Base-by-base conservation (phyloP, 2,113 vertebrate genomes). In the Clinocottus analis region DNA sequence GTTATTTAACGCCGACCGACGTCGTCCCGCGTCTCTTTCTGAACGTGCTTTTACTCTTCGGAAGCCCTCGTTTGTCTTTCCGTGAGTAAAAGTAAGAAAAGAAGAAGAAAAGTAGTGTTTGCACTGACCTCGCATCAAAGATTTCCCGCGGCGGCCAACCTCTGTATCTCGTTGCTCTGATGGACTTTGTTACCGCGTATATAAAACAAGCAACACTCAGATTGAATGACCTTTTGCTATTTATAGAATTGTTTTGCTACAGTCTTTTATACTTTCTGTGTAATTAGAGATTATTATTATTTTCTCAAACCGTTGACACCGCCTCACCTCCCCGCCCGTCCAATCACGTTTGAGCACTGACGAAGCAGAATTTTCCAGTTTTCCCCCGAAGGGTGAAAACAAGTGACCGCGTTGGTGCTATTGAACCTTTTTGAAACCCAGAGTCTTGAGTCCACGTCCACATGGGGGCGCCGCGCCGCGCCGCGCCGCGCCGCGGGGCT, bases 221-320 rank as follows among this genome's bases (percentile, higher is more conserved):
- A 72, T 76, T 77, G 62, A 66, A 63, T 75, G n/a, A 79, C 64
- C 55, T 65, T n/a, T 77, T 84, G 23, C 70, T 91, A 90, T 89
- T 85, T 89, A 89, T 82, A 79, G 37, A 61, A 45, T 31, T 80
- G 71, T 82, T 66, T 70, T 56, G 19, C 33, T 78, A 62, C 25
- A 37, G 58, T 70, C 76, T 86, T 82, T 80, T 84, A 33, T 77
- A 67, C 47, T 56, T 83, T 9, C 19, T 25, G 73, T 80, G 47
- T 72, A 53, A 75, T 77, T 74, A 23, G 25, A 83, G 55, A 45
- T 65, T 39, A 72, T 23, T 11, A 12, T 53, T 25, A 5, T n/a
- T 31, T 47, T 41, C n/a, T 41, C 13, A 41, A 41, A 23, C 41
- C 45, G 10, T 71, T 60, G 1, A 1, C 61, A 5, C 14, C 64